These are phyloP conservation scores for Xiphophorus hellerii DNA, from an alignment of 2,113 vertebrate genomes.

Conservation along the genomic window DNA sequence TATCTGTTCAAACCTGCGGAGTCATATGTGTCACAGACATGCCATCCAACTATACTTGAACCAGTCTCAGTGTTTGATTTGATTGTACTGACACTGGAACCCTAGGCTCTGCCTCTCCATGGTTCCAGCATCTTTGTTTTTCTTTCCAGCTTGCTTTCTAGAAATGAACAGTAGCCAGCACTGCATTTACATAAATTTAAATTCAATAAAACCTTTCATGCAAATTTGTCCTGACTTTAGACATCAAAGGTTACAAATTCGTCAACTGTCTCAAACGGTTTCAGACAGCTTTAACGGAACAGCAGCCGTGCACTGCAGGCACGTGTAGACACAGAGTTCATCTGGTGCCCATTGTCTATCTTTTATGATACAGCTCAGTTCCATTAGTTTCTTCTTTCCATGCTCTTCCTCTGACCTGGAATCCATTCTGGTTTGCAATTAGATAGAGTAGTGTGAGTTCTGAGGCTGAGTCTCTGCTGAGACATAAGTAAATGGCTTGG, in stretches of 20 bases:
- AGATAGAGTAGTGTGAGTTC: background rate
- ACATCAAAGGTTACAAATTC: conserved; percentile 1
- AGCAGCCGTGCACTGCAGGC: background rate
- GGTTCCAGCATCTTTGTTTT: background rate
- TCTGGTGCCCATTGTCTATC: background rate
- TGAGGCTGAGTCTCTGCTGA: background rate
- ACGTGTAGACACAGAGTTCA: background rate
- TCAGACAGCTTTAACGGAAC: background rate
- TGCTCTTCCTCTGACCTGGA: conserved; percentile 7
- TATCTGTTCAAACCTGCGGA: background rate
- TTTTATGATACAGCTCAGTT: background rate
- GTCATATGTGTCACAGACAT: background rate
- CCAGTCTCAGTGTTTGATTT: background rate
- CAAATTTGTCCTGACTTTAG: background rate
- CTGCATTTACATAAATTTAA: conserved; percentile 1
- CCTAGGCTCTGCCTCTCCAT: background rate
- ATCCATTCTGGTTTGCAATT: background rate
- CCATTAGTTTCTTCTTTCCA: conserved; percentile 3
- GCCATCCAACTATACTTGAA: background rate
- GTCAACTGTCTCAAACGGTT: background rate
- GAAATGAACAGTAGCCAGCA: background rate
- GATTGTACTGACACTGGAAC: background rate
- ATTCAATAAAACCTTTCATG: background rate
- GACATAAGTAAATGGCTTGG: background rate
- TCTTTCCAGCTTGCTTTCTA: background rate